Evolutionary conservation across 1,140 invertebrate species (phyloP).

Genomic region (Ganaspis sp.): DNA sequence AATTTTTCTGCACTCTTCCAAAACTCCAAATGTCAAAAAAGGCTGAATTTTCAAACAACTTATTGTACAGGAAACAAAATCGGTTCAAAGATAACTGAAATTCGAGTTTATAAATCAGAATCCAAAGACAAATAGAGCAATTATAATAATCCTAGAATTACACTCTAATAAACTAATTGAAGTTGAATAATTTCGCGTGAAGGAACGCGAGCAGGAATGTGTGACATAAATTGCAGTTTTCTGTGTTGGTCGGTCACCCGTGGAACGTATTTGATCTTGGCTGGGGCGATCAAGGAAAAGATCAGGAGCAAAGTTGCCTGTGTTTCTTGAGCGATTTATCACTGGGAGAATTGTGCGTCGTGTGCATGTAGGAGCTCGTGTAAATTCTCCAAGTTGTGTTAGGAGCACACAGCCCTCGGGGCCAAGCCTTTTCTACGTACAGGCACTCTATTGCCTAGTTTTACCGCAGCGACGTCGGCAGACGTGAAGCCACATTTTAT

Average conservation of each 20-base stretch:
- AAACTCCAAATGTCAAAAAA: too few species aligned
- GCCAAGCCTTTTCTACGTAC: constrained; percentile 22
- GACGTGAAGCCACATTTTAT: constrained; percentile 63
- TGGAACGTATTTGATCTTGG: not conserved
- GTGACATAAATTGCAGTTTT: not conserved
- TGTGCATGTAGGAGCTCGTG: constrained; percentile 13
- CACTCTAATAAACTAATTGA: constrained; percentile 4
- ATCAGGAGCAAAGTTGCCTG: constrained; percentile 1
- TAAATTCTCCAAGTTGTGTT: constrained; percentile 17
- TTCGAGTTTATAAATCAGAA: not conserved
- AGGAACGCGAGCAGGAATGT: not conserved
- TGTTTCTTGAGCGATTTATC: constrained; percentile 27
- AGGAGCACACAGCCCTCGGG: not conserved
- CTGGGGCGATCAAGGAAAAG: not conserved
- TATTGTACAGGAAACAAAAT: not conserved
- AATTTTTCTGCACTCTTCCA: too few species aligned
- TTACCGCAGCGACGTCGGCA: constrained; percentile 35
- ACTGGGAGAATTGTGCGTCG: not conserved
- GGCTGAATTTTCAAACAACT: too few species aligned
- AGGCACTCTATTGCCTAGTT: constrained; percentile 42
- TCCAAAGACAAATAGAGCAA: constrained; percentile 5
- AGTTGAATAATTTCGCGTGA: not conserved
- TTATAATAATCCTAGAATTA: constrained; percentile 6
- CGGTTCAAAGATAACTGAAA: not conserved
- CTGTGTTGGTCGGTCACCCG: not conserved